Evolutionary conservation across 2,888 invertebrate genomes (phyloP), one percentile per base, ranked within the genome.

Genomic region (Acrobasis repandana): DNA sequence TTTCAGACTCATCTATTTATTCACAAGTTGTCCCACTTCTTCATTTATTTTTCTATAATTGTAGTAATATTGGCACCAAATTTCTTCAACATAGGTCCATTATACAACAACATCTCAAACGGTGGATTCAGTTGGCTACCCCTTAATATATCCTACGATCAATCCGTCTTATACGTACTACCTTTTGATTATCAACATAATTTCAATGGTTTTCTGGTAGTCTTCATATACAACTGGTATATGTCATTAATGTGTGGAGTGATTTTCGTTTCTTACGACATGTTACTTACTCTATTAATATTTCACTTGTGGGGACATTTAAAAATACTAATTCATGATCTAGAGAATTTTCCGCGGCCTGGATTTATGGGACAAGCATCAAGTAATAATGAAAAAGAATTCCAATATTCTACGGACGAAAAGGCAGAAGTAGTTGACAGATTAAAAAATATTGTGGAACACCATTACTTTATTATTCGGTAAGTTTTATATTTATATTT

Each of bases 261-360:
- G 28, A 11, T 28, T 11, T 20, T 50, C 28, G 11, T 1, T n/a
- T 3, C 28, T n/a, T 50, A 28, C 28, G 50, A 50, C 28, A 14
- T 50, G 20, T 11, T 28, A 6, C 20, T 50, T 14, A 28, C 50
- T 14, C 14, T 50, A 1, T 3, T 50, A 28, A n/a, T 50, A n/a
- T 50, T 50, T n/a, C 28, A 50, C 20, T 50, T 50, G 50, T 50
- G 50, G 50, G 50, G 50, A 28, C 50, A 50, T 9, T 50, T 50
- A 8, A 50, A 50, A n/a, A 28, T 50, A n/a, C 28, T 50, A 1
- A 20, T 33, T 14, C n/a, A 50, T 28, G n/a, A 50, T 28, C 33
- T 50, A 3, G 50, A 50, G n/a, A 28, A 33, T n/a, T 50, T 50
- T 28, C 20, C 20, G 4, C 10, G 8, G n/a, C 50, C 50, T 8